A percentile compares a stretch with the other conserved stretches of the same genome.
phyloP scores from a whole-genome alignment of 1,140 invertebrate genomes.

The Callitettix versicolor region DNA sequence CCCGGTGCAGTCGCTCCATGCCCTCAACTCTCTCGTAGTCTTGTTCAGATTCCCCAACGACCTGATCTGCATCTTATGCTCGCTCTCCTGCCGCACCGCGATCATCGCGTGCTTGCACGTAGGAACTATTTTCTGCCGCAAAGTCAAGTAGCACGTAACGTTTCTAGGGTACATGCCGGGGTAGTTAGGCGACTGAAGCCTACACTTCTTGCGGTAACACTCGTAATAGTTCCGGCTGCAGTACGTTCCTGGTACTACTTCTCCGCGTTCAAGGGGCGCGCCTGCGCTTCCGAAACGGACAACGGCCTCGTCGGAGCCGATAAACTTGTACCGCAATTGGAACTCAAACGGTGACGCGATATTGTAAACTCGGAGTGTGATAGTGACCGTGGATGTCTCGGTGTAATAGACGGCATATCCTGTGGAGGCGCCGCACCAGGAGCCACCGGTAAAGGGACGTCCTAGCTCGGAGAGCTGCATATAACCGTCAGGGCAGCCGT shows the following conservation, averaged over 20 bases:
- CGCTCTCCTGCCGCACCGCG: slow-evolving; percentile 57
- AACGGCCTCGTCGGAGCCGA: slow-evolving; percentile 58
- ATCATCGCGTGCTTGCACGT: slow-evolving; percentile 84
- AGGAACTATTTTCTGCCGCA: slow-evolving; percentile 70
- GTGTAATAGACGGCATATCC: slow-evolving; percentile 72
- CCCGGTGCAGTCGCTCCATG: slow-evolving; percentile 72
- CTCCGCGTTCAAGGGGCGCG: slow-evolving; percentile 58
- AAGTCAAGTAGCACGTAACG: slow-evolving; percentile 69
- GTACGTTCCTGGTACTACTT: slow-evolving; percentile 71
- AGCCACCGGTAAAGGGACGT: slow-evolving; percentile 68
- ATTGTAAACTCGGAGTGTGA: slow-evolving; percentile 61
- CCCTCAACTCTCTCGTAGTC: slow-evolving; percentile 53
- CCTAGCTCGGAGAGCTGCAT: slow-evolving; percentile 72
- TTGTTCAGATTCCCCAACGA: slow-evolving; percentile 43
- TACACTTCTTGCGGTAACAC: slow-evolving; percentile 70
- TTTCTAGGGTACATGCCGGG: slow-evolving; percentile 84
- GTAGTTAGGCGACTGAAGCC: slow-evolving; percentile 80
- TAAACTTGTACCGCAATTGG: slow-evolving; percentile 65
- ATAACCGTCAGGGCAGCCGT: slow-evolving; percentile 69
- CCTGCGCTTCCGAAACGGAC: slow-evolving; percentile 61
- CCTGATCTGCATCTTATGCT: slow-evolving; percentile 55
- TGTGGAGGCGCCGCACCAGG: slow-evolving; percentile 67
- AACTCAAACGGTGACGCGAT: slow-evolving; percentile 61
- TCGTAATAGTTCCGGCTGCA: slow-evolving; percentile 80
- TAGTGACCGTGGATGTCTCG: slow-evolving; percentile 69